Conservation (phyloP, 2,797 vertebrate species). For the Bovichtus variegatus region DNA sequence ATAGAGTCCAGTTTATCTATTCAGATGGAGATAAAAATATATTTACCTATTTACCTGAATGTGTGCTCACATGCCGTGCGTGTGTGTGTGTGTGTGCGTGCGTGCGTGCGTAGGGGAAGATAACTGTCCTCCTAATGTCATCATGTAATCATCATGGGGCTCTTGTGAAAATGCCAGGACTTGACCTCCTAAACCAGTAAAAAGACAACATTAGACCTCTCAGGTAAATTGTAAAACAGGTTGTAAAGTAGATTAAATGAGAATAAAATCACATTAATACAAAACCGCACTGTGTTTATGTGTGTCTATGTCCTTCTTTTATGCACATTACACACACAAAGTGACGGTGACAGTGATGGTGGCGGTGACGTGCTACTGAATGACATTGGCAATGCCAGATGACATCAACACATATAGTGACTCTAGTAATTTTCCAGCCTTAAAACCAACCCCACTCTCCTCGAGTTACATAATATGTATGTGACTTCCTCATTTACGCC, state of each 20-base stretch:
- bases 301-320: neutral
- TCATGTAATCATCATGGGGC: neutral
- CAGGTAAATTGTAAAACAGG: neutral
- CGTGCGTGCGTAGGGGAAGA: neutral
- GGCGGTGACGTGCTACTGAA: conserved; percentile 9
- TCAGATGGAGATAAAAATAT: conserved; percentile 18
- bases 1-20: neutral
- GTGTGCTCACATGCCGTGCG: neutral
- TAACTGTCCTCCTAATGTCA: conserved; percentile 3
- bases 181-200: conserved; percentile 6
- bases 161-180: conserved; percentile 30
- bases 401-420: conserved; percentile 59
- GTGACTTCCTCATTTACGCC: conserved; percentile 69
- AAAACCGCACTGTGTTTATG: neutral
- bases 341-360: neutral
- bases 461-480: conserved; percentile 70
- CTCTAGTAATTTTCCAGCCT: conserved; percentile 75
- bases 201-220: neutral
- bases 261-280: neutral
- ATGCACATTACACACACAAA: neutral
- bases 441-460: conserved; percentile 47
- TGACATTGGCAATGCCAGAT: conserved; percentile 36
- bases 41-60: conserved; percentile 38
- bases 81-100: conserved; percentile 24
- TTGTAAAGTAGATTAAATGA: neutral